phyloP scores from a whole-genome alignment of 1,140 invertebrate species.

The Latrodectus geometricus region DNA sequence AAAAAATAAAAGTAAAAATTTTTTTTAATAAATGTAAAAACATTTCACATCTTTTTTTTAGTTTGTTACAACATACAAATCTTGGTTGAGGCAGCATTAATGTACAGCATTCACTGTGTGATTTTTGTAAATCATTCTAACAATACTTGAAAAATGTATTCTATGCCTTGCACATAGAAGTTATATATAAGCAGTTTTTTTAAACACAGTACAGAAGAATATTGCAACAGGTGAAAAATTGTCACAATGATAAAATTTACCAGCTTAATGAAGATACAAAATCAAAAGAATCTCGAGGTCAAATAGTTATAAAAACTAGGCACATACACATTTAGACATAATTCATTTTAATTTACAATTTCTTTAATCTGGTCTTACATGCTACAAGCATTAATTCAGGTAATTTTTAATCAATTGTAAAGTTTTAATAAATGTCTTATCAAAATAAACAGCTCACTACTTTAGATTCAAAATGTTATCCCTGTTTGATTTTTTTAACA shows the following conservation, averaged over 20 bases:
- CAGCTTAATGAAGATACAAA: constrained; percentile 51
- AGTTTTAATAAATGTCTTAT: no score
- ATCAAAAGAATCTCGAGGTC: constrained; percentile 31
- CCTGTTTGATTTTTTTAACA: no score
- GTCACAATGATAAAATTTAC: constrained; percentile 47
- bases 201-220: constrained; percentile 24
- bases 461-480: no score
- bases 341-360: no score
- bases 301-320: constrained; percentile 60
- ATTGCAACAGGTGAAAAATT: constrained; percentile 50
- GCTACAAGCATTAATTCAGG: no score
- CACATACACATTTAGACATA: constrained; percentile 31
- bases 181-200: constrained; percentile 34
- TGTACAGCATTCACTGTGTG: constrained; percentile 52
- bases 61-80: constrained; percentile 61
- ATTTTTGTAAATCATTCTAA: constrained; percentile 44
- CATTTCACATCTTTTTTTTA: constrained; percentile 55
- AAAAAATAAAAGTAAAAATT: constrained; percentile 63
- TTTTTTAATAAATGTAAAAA: constrained; percentile 61
- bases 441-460: no score
- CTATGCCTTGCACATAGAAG: constrained; percentile 45
- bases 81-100: constrained; percentile 55
- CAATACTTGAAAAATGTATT: constrained; percentile 35
- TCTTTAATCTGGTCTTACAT: no score
- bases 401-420: no score